These are phyloP conservation scores for Tretioscincus oriximinensis DNA, from an alignment of 2,113 vertebrate species.

Conservation along the genomic window DNA sequence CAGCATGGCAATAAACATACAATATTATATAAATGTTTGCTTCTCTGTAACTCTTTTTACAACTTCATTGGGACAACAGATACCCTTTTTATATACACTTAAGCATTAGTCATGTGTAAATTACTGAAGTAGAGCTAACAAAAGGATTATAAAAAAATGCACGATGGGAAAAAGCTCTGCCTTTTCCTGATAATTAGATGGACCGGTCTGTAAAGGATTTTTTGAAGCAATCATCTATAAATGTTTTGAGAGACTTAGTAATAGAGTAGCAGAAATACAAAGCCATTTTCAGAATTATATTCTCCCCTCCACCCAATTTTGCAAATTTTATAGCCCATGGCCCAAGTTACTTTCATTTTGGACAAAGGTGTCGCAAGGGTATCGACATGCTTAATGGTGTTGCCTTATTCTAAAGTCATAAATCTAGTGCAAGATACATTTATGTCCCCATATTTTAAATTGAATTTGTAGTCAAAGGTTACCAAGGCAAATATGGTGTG, in stretches of 20 bases:
- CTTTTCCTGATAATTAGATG: no score
- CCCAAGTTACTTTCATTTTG: background rate
- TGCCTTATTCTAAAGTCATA: conserved; percentile 7
- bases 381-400: background rate
- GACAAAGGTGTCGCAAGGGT: background rate
- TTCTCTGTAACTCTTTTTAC: conserved; percentile 55
- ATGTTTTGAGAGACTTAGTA: background rate
- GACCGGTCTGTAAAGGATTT: background rate
- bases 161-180: no score
- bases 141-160: no score
- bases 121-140: no score
- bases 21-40: conserved; percentile 63
- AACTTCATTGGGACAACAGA: conserved; percentile 50
- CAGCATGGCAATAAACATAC: conserved; percentile 47
- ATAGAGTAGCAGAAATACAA: background rate
- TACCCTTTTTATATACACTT: conserved; percentile 43
- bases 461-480: conserved; percentile 13
- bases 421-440: conserved; percentile 8
- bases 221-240: background rate
- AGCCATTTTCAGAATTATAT: background rate
- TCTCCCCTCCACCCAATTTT: no score
- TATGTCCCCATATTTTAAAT: background rate
- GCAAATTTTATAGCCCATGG: background rate
- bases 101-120: conserved; percentile 23
- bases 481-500: background rate